phyloP scores from a whole-genome alignment of 2,797 vertebrate species.

The Lepilemur septentrionalis region DNA sequence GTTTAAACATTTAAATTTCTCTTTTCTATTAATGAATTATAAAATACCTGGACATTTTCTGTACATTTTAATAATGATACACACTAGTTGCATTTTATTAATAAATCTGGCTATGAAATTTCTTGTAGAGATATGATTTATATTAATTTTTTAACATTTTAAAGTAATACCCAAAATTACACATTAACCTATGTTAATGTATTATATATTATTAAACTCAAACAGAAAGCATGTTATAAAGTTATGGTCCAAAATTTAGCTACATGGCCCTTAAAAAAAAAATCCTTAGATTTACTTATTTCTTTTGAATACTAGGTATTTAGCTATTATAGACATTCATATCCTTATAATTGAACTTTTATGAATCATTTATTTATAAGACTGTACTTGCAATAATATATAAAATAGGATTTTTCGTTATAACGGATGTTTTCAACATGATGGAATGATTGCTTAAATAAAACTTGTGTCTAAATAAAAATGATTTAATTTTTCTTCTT shows the following conservation, averaged over 20 bases:
- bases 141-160: conserved; percentile 15
- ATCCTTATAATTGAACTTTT: conserved; percentile 79
- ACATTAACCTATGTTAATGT: not conserved
- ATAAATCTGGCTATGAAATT: not conserved
- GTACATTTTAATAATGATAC: not conserved
- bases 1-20: conserved; percentile 8
- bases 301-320: conserved; percentile 77
- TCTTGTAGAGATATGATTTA: conserved; percentile 17
- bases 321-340: conserved; percentile 73
- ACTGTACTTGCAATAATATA: conserved; percentile 74
- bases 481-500: not conserved
- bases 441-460: conserved; percentile 60
- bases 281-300: conserved; percentile 61
- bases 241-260: conserved; percentile 61
- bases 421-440: conserved; percentile 75
- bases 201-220: conserved; percentile 42
- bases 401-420: conserved; percentile 78
- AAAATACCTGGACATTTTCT: not conserved
- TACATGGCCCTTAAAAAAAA: conserved; percentile 69
- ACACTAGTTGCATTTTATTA: conserved; percentile 30
- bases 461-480: conserved; percentile 58
- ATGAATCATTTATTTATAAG: conserved; percentile 80
- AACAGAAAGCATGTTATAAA: conserved; percentile 53
- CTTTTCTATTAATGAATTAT: not conserved
- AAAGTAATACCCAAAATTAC: not conserved